These are phyloP conservation scores for Picus viridis DNA, from an alignment of 2,797 vertebrate species.

Conservation along the genomic window DNA sequence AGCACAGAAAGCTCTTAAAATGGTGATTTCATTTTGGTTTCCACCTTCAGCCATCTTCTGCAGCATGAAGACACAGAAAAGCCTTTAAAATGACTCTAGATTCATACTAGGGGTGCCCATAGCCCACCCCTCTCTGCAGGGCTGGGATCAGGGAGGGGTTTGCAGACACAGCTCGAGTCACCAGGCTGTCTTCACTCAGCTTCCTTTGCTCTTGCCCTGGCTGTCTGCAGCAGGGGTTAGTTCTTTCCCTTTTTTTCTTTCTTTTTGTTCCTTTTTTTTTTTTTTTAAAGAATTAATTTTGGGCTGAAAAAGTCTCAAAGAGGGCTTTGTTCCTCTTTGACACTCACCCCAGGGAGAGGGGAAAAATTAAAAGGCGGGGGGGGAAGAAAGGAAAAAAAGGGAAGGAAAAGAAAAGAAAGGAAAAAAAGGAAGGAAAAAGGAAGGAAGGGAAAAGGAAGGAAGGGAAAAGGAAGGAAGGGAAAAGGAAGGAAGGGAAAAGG, in stretches of 20 bases:
- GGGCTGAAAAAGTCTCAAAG: slow-evolving; percentile 81
- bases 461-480: too few species aligned
- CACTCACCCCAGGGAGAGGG: slow-evolving; percentile 59
- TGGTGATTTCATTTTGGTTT: too few species aligned
- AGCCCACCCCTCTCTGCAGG: slow-evolving; percentile 25
- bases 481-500: too few species aligned
- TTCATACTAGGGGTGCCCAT: not conserved
- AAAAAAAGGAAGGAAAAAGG: not conserved
- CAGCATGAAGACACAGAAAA: not conserved
- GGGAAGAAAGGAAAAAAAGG: too few species aligned
- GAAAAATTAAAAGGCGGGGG: too few species aligned
- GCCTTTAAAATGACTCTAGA: slow-evolving; percentile 20
- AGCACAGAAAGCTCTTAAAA: too few species aligned
- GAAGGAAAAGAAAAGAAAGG: not conserved
- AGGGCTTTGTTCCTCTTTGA: slow-evolving; percentile 80
- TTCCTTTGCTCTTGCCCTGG: slow-evolving; percentile 63
- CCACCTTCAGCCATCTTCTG: not conserved
- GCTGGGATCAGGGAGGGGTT: slow-evolving; percentile 9
- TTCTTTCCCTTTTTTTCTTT: slow-evolving; percentile 55
- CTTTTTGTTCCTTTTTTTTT: slow-evolving; percentile 35
- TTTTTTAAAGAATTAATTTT: slow-evolving; percentile 77
- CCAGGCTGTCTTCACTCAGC: slow-evolving; percentile 32
- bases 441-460: too few species aligned
- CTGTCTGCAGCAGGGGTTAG: slow-evolving; percentile 59
- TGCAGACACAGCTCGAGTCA: slow-evolving; percentile 69